Evolutionary conservation across 1,140 invertebrate genomes (phyloP).

Genomic region (Trichonephila clavata): DNA sequence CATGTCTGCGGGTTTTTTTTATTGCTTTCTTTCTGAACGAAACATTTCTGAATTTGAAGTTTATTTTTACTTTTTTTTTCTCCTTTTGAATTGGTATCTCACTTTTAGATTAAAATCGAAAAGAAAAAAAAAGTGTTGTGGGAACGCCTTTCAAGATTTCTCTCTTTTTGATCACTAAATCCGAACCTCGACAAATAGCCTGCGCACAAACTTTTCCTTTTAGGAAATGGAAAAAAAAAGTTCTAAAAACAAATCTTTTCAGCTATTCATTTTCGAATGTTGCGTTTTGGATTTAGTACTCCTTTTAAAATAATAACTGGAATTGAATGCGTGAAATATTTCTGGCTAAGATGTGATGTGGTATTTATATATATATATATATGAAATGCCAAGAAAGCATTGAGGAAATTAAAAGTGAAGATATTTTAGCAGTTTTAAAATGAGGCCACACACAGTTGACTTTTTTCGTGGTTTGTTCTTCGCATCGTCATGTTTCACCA

Average conservation of each 20-base stretch:
- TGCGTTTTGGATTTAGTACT: not conserved
- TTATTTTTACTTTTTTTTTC: not conserved
- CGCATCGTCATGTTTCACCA: too few species aligned
- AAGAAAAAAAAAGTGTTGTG: not conserved
- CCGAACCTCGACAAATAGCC: constrained; percentile 11
- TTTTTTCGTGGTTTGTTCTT: too few species aligned
- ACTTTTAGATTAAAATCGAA: constrained; percentile 35
- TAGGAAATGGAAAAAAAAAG: not conserved
- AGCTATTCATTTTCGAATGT: not conserved
- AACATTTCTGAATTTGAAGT: constrained; percentile 22
- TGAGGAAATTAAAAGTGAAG: not conserved
- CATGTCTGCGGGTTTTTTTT: not conserved
- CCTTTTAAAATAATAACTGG: not conserved
- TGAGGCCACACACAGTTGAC: too few species aligned
- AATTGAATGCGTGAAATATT: not conserved
- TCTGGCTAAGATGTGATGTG: not conserved
- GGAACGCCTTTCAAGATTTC: constrained; percentile 14
- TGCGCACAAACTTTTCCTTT: constrained; percentile 2
- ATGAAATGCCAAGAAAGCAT: not conserved
- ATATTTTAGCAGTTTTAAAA: not conserved
- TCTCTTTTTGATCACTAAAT: constrained; percentile 16
- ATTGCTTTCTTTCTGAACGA: constrained; percentile 1
- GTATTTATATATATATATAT: not conserved
- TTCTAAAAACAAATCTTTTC: not conserved
- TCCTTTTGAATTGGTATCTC: constrained; percentile 23